Evolutionary conservation across 2,797 vertebrate species (phyloP).

Genomic region (Sorex maritimensis): DNA sequence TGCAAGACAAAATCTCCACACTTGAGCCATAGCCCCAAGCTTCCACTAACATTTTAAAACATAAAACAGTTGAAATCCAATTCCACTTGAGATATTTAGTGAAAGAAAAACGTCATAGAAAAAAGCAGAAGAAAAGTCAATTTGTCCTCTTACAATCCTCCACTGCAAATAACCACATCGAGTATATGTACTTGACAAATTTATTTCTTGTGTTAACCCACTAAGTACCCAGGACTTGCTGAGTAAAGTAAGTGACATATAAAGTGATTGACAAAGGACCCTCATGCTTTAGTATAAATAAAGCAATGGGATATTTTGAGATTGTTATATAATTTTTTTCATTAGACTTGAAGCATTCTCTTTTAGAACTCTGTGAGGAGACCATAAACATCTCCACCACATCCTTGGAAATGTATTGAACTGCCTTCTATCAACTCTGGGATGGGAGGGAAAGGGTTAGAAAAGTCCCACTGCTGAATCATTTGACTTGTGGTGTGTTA

Average conservation of each 20-base stretch:
- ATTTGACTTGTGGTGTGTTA: neutral
- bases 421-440: too few relatives aligned
- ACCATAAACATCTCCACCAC: neutral
- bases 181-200: neutral
- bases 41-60: constrained; percentile 84
- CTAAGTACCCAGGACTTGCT: neutral
- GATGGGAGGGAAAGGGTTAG: too few relatives aligned
- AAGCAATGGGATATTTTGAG: constrained; percentile 35
- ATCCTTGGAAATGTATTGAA: too few relatives aligned
- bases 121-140: constrained; percentile 82
- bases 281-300: neutral
- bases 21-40: too few relatives aligned
- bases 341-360: constrained; percentile 27
- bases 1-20: too few relatives aligned
- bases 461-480: neutral
- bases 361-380: neutral
- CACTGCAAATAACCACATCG: neutral
- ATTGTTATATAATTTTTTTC: neutral
- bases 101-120: constrained; percentile 79
- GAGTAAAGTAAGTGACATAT: neutral
- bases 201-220: constrained; percentile 23
- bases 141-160: constrained; percentile 77
- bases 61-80: constrained; percentile 87
- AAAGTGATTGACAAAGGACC: neutral
- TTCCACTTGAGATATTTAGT: constrained; percentile 83